These are phyloP conservation scores for Thalassaphorura encarpata DNA, from an alignment of 1,140 invertebrate genomes.

Conservation along the genomic window DNA sequence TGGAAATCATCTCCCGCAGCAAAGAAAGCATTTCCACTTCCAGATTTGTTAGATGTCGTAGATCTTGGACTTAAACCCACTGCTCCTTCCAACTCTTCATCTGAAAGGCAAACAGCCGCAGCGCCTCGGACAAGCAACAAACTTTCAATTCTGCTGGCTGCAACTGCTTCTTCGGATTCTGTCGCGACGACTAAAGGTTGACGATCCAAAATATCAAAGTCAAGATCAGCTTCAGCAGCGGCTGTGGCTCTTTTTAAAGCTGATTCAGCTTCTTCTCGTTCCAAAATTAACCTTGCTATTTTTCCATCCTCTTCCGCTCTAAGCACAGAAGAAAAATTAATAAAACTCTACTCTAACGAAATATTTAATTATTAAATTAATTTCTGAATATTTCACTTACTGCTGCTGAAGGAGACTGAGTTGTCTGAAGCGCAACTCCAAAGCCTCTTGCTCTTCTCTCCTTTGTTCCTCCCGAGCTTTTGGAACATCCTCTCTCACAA, in stretches of 20 bases:
- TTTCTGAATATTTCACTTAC: slow-evolving; percentile 39
- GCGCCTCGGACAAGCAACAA: no score
- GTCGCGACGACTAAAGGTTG: no score
- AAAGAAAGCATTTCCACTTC: not conserved
- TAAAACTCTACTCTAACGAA: not conserved
- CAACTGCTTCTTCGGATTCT: no score
- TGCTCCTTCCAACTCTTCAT: no score
- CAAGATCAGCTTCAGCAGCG: not conserved
- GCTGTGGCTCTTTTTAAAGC: not conserved
- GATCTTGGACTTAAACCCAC: no score
- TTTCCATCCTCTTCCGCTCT: slow-evolving; percentile 28
- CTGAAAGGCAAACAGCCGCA: no score
- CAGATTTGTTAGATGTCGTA: no score
- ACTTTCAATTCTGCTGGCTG: no score
- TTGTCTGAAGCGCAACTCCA: slow-evolving; percentile 49
- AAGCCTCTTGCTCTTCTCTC: slow-evolving; percentile 56
- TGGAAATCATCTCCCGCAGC: not conserved
- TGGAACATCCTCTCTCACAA: slow-evolving; percentile 78
- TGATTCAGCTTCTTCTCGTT: slow-evolving; percentile 2
- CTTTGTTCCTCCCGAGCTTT: slow-evolving; percentile 70
- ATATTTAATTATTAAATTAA: no score
- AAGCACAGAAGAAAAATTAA: slow-evolving; percentile 1
- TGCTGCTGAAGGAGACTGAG: slow-evolving; percentile 52
- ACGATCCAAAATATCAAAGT: slow-evolving; percentile 10
- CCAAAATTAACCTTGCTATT: slow-evolving; percentile 16